phyloP scores from a whole-genome alignment of 2,113 vertebrate genomes.

The Leptobrachium leishanense region DNA sequence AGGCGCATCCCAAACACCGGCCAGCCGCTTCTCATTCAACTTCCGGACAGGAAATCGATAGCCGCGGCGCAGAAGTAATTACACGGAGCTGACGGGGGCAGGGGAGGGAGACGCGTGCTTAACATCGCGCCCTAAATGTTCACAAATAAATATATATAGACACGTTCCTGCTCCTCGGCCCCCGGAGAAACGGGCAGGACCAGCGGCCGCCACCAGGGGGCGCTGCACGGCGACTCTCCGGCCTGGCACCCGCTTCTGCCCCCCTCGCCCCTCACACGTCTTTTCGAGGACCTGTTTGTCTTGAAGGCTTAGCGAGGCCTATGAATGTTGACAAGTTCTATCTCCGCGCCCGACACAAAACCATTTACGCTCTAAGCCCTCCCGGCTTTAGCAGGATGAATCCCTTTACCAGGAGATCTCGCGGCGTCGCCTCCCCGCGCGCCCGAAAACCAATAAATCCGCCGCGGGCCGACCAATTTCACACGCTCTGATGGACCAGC shows the following conservation, averaged over 20 bases:
- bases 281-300: slow-evolving; percentile 59
- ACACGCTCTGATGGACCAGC: slow-evolving; percentile 36
- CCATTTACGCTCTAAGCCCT: slow-evolving; percentile 72
- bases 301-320: slow-evolving; percentile 57
- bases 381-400: slow-evolving; percentile 57
- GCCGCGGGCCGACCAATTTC: slow-evolving; percentile 53
- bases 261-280: background rate
- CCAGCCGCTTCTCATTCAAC: slow-evolving; percentile 11
- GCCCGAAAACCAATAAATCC: slow-evolving; percentile 60
- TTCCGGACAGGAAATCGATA: slow-evolving; percentile 26
- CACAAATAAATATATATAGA: background rate
- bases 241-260: background rate
- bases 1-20: slow-evolving; percentile 18
- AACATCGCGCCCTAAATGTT: slow-evolving; percentile 7
- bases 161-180: background rate
- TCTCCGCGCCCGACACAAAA: slow-evolving; percentile 63
- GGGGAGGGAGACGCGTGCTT: background rate
- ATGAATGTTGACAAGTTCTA: slow-evolving; percentile 64
- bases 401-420: slow-evolving; percentile 51
- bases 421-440: slow-evolving; percentile 58
- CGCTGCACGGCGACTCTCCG: slow-evolving; percentile 22
- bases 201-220: slow-evolving; percentile 12
- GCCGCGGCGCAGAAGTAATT: slow-evolving; percentile 18
- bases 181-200: background rate
- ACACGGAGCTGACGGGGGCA: slow-evolving; percentile 25